Conservation (phyloP, 2,888 invertebrate species). For the Orthosia gracilis region DNA sequence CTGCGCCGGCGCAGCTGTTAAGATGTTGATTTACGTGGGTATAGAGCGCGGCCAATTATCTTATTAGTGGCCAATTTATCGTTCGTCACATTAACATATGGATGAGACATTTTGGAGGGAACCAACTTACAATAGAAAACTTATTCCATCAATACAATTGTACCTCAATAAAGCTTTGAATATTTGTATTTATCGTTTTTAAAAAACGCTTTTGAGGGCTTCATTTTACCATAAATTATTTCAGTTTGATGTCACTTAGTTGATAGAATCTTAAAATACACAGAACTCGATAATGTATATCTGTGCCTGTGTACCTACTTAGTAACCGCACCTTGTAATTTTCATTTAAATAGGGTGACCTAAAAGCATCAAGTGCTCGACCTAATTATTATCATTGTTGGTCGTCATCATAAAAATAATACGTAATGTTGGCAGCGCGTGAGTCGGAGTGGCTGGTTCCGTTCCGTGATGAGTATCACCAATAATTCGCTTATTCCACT, state of each 20-base stretch:
- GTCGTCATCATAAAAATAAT: constrained; percentile 69
- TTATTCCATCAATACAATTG: constrained; percentile 34
- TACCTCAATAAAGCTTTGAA: constrained; percentile 8
- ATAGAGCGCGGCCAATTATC: constrained; percentile 89
- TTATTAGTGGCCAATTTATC: constrained; percentile 90
- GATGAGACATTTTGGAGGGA: constrained; percentile 74
- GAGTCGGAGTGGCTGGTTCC: constrained; percentile 73
- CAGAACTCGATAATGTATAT: constrained; percentile 16
- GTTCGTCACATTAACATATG: constrained; percentile 89
- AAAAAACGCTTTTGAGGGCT: background rate
- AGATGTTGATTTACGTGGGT: constrained; percentile 89
- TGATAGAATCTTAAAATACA: constrained; percentile 21
- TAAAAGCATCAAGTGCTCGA: constrained; percentile 48
- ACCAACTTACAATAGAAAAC: constrained; percentile 61
- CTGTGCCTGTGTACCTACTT: constrained; percentile 33
- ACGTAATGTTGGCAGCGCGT: constrained; percentile 63
- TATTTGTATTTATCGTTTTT: constrained; percentile 31
- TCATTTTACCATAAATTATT: constrained; percentile 11
- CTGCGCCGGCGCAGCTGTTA: constrained; percentile 83
- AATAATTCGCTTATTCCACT: constrained; percentile 89
- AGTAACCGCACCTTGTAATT: constrained; percentile 42
- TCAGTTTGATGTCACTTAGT: background rate
- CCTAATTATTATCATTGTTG: constrained; percentile 57
- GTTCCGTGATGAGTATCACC: constrained; percentile 77
- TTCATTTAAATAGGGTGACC: constrained; percentile 48